Conservation (phyloP, 1,140 invertebrate genomes). For the Drosophila parvula region DNA sequence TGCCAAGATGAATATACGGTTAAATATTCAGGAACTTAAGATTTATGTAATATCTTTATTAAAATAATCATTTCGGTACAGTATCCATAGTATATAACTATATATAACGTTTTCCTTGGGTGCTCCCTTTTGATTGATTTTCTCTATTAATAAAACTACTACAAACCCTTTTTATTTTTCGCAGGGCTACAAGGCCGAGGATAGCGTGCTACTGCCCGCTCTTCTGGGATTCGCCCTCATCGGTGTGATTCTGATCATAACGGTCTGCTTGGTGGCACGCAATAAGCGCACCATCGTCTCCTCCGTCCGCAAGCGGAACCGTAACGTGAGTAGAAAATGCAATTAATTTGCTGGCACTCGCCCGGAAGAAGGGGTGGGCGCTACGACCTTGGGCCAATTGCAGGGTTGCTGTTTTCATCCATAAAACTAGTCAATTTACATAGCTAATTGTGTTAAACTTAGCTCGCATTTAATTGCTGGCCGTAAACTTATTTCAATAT, state of each 20-base stretch:
- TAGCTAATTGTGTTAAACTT: conserved; percentile 14
- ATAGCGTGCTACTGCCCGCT: conserved; percentile 81
- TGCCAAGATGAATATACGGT: background rate
- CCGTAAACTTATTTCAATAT: background rate
- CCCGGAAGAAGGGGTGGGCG: background rate
- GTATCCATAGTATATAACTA: too few species aligned
- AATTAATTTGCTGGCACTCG: conserved; percentile 42
- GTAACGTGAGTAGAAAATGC: conserved; percentile 79
- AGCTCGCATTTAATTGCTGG: conserved; percentile 3
- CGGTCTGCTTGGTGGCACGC: conserved; percentile 81
- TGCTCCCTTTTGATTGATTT: background rate
- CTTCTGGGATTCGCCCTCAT: conserved; percentile 79
- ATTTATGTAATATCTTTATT: too few species aligned
- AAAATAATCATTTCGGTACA: too few species aligned
- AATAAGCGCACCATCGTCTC: conserved; percentile 83
- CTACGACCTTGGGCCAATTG: conserved; percentile 45
- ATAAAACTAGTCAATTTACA: conserved; percentile 19
- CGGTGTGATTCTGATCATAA: conserved; percentile 82
- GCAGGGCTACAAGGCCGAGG: conserved; percentile 82
- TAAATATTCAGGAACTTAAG: too few species aligned
- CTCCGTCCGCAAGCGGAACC: conserved; percentile 81
- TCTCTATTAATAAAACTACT: conserved; percentile 9
- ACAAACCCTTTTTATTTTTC: background rate
- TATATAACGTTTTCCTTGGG: background rate
- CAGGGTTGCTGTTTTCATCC: conserved; percentile 4